A percentile compares a stretch with the other conserved stretches of the same genome.
Conservation (phyloP, 1,140 invertebrate genomes). For the Micrasema minimum region DNA sequence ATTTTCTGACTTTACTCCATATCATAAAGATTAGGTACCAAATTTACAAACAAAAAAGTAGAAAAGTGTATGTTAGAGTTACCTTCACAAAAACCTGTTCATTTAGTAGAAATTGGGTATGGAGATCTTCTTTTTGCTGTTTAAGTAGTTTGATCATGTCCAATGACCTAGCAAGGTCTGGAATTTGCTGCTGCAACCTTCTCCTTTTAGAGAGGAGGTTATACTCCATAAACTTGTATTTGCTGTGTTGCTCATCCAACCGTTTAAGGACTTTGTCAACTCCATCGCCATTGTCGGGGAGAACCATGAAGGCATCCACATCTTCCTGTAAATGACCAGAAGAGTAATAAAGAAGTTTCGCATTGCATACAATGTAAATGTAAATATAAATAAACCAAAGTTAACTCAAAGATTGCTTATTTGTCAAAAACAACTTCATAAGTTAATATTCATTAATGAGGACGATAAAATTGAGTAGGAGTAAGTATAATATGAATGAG, state of each 20-base stretch:
- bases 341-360: too few species aligned
- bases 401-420: too few species aligned
- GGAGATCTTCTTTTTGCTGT: conserved; percentile 79
- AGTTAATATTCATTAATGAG: too few species aligned
- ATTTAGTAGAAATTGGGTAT: conserved; percentile 93
- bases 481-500: too few species aligned
- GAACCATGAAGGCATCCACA: conserved; percentile 92
- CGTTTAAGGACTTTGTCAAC: conserved; percentile 85
- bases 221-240: conserved; percentile 98
- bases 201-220: conserved; percentile 86
- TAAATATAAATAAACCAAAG: too few species aligned
- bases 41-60: too few species aligned
- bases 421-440: too few species aligned
- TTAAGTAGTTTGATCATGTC: conserved; percentile 93
- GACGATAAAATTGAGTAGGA: too few species aligned
- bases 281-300: conserved; percentile 80
- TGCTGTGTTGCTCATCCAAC: conserved; percentile 91
- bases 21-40: too few species aligned
- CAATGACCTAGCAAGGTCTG: conserved; percentile 90
- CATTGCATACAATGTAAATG: too few species aligned
- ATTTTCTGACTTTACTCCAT: too few species aligned
- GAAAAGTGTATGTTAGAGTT: too few species aligned
- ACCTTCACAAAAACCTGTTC: conserved; percentile 94
- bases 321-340: conserved; percentile 80
- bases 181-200: conserved; percentile 89